A percentile compares a stretch with the other conserved stretches of the same genome.
phyloP scores from a whole-genome alignment of 2,113 vertebrate genomes.

The Mormoops blainvillei region DNA sequence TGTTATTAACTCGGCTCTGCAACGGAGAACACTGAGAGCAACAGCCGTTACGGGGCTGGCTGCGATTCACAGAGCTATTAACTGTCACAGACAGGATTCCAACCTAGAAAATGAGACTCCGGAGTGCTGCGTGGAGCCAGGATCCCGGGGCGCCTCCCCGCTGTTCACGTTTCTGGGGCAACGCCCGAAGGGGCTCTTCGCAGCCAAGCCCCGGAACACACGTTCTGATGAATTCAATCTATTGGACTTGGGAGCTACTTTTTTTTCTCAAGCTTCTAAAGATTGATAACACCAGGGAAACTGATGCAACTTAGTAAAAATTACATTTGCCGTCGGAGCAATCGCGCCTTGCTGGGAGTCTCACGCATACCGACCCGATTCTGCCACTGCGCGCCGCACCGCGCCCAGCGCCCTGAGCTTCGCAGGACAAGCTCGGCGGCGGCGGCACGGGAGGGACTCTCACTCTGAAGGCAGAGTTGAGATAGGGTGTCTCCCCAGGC shows the following conservation, averaged over 20 bases:
- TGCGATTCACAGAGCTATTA: constrained; percentile 60
- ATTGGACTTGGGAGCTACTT: not conserved
- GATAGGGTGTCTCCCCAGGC: not conserved
- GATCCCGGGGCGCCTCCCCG: not conserved
- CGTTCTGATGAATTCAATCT: not conserved
- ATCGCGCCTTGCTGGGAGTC: not conserved
- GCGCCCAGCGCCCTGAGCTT: not conserved
- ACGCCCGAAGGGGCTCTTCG: not conserved
- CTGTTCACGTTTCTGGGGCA: constrained; percentile 32
- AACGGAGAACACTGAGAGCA: not conserved
- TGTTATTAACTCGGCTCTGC: constrained; percentile 27
- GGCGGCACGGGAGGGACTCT: not conserved
- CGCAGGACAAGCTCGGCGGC: too few species aligned
- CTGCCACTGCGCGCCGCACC: not conserved
- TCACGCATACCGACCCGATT: not conserved
- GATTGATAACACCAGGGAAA: not conserved
- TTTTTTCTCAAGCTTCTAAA: not conserved
- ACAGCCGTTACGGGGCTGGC: constrained; percentile 16
- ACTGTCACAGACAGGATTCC: constrained; percentile 25
- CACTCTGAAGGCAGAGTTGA: not conserved
- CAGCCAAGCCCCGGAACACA: not conserved
- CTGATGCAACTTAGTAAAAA: not conserved
- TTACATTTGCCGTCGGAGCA: not conserved
- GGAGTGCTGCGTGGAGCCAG: not conserved
- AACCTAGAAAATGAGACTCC: constrained; percentile 29